phyloP scores from a whole-genome alignment of 2,113 vertebrate species.

The Todiramphus chloris region DNA sequence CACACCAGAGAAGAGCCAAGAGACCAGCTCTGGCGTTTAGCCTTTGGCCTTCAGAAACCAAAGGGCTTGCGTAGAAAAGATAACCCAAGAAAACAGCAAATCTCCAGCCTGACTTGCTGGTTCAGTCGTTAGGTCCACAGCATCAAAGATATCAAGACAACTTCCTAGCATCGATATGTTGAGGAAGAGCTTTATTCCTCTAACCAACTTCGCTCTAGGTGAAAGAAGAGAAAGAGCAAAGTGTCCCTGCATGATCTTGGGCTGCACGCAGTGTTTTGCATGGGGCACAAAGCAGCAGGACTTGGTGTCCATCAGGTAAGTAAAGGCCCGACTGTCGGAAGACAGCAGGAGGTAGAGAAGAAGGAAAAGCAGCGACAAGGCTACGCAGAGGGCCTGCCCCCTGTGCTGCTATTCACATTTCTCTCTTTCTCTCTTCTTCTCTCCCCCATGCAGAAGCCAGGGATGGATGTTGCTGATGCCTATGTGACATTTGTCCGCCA shows the following conservation, averaged over 20 bases:
- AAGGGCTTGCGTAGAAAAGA: neutral
- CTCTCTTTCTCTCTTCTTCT: constrained; percentile 65
- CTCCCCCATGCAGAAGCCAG: constrained; percentile 87
- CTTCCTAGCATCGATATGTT: neutral
- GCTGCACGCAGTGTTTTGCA: neutral
- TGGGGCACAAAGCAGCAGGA: neutral
- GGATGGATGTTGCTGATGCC: constrained; percentile 97
- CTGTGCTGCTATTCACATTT: neutral
- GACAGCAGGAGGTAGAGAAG: neutral
- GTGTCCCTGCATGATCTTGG: neutral
- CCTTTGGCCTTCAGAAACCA: neutral
- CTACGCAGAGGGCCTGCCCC: neutral
- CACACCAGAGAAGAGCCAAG: neutral
- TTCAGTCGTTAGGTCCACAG: neutral
- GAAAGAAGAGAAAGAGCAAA: neutral
- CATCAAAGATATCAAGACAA: constrained; percentile 12
- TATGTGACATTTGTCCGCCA: constrained; percentile 98
- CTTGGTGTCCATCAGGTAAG: neutral
- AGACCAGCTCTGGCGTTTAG: neutral
- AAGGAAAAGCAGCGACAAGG: neutral
- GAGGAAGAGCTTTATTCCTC: neutral
- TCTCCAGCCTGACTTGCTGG: neutral
- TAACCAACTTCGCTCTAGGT: neutral
- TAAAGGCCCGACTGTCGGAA: neutral
- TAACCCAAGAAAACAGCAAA: neutral